phyloP scores from a whole-genome alignment of 2,797 vertebrate genomes.

The Mallotus villosus region DNA sequence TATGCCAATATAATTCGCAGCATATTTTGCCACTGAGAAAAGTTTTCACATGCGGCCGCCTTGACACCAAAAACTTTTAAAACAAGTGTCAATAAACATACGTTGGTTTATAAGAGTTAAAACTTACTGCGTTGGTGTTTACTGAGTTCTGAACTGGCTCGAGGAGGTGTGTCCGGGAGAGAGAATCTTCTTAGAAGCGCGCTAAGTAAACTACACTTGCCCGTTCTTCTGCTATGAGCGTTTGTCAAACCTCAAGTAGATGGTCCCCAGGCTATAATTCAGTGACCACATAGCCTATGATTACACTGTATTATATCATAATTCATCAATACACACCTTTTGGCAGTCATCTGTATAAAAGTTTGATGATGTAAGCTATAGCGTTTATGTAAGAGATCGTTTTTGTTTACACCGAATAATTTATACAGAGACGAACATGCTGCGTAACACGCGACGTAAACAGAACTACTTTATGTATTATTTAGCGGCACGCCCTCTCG shows the following conservation, averaged over 20 bases:
- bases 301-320: not conserved
- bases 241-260: not conserved
- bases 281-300: not conserved
- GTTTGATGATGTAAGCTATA: not conserved
- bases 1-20: too few relatives aligned
- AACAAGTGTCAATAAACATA: too few relatives aligned
- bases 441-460: not conserved
- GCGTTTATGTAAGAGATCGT: not conserved
- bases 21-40: too few relatives aligned
- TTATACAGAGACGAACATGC: not conserved
- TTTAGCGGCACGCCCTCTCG: not conserved
- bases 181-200: not conserved
- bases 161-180: slow-evolving; percentile 6
- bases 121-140: not conserved
- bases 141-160: too few relatives aligned
- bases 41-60: too few relatives aligned
- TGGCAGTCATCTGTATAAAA: not conserved
- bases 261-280: not conserved
- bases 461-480: slow-evolving; percentile 6
- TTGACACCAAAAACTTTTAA: too few relatives aligned
- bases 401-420: not conserved
- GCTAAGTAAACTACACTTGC: not conserved
- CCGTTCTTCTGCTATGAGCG: not conserved
- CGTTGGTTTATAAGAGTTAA: too few relatives aligned
- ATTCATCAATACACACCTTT: too few relatives aligned